Percentiles rank a stretch among this genome's conserved stretches.
phyloP scores from a whole-genome alignment of 2,888 invertebrate genomes.

The Himalopsyche kuldschensis region DNA sequence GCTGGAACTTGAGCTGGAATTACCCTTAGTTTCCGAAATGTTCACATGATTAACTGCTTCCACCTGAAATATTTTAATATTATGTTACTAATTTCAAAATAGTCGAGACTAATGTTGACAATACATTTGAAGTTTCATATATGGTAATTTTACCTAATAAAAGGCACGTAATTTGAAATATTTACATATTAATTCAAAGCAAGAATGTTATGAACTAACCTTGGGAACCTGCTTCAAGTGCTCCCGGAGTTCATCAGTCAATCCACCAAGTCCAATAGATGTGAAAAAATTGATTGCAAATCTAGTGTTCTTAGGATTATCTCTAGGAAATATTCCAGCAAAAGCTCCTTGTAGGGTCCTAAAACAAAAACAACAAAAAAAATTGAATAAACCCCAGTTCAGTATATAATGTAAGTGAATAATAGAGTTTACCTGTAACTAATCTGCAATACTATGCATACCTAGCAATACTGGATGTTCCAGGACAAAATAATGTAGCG shows the following conservation, averaged over 20 bases:
- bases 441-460: too few relatives aligned
- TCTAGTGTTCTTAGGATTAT: conserved; percentile 93
- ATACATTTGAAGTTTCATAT: too few relatives aligned
- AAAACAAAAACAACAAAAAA: conserved; percentile 51
- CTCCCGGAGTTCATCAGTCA: conserved; percentile 90
- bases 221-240: conserved; percentile 82
- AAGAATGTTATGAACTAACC: conserved; percentile 44
- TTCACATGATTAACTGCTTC: conserved; percentile 51
- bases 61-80: conserved; percentile 45
- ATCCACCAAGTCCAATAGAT: conserved; percentile 92
- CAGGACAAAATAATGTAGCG: not conserved
- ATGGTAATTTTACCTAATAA: too few relatives aligned
- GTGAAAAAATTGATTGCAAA: conserved; percentile 99
- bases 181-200: not conserved
- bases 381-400: not conserved
- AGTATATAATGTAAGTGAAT: not conserved
- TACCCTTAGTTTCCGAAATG: conserved; percentile 42
- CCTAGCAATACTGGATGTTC: too few relatives aligned
- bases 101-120: too few relatives aligned
- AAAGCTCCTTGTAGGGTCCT: conserved; percentile 85
- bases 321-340: conserved; percentile 90
- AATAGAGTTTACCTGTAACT: too few relatives aligned
- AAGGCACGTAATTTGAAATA: too few relatives aligned
- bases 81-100: not conserved
- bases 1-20: conserved; percentile 43